Conservation (phyloP, 2,888 invertebrate genomes). For the Coenonympha glycerion region DNA sequence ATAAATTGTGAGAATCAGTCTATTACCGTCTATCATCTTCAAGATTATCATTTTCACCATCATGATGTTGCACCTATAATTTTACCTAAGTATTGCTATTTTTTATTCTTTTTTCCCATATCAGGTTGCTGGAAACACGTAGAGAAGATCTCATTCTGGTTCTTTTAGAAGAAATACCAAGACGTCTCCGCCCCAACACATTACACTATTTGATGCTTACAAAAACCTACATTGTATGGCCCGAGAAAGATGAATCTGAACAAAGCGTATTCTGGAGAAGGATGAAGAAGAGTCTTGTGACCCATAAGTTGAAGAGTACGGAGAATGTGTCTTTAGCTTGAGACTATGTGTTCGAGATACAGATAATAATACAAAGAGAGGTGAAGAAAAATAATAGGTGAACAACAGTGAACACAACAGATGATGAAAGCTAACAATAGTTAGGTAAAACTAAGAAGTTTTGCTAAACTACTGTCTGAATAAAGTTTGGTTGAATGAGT, state of each 20-base stretch:
- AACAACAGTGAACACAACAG: too few species aligned
- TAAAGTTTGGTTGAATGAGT: too few species aligned
- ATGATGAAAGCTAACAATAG: too few species aligned
- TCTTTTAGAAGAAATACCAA: conserved; percentile 79
- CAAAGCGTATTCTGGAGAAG: conserved; percentile 61
- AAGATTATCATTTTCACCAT: too few species aligned
- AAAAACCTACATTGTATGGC: conserved; percentile 83
- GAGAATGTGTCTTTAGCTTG: conserved; percentile 53
- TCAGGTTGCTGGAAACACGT: conserved; percentile 76
- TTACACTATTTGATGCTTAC: conserved; percentile 80
- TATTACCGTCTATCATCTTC: too few species aligned
- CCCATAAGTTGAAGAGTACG: conserved; percentile 40
- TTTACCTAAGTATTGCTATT: neutral
- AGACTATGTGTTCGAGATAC: neutral
- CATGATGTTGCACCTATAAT: too few species aligned
- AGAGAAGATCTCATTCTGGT: conserved; percentile 79
- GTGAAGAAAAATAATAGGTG: too few species aligned
- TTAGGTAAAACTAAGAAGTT: too few species aligned
- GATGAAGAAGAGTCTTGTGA: conserved; percentile 52
- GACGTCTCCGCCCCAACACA: conserved; percentile 75
- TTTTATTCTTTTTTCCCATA: conserved; percentile 25
- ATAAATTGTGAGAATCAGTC: too few species aligned
- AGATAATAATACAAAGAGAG: neutral
- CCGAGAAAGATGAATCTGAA: conserved; percentile 51
- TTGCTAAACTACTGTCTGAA: too few species aligned